phyloP scores from a whole-genome alignment of 2,113 vertebrate genomes.

The Lycaon pictus region DNA sequence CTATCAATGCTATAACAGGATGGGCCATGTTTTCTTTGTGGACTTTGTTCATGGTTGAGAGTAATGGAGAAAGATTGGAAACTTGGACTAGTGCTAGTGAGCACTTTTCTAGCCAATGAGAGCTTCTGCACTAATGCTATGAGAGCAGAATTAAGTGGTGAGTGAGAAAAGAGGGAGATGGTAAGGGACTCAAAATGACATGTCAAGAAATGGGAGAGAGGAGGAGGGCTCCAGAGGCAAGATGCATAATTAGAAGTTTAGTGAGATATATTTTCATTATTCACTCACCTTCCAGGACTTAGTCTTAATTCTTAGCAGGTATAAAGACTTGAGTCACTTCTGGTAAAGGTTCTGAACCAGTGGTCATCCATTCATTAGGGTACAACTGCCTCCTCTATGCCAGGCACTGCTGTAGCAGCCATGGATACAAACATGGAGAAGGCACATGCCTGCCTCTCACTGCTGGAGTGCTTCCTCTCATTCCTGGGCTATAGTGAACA shows the following conservation, averaged over 20 bases:
- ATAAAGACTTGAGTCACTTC: neutral
- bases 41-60: too few species aligned
- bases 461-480: neutral
- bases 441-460: neutral
- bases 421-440: neutral
- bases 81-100: too few species aligned
- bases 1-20: neutral
- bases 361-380: neutral
- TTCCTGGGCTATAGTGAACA: neutral
- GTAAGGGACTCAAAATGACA: neutral
- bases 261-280: neutral
- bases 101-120: accelerated
- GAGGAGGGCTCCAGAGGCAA: too few species aligned
- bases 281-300: neutral
- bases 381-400: accelerated
- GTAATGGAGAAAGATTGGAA: neutral
- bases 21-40: neutral
- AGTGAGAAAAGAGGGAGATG: neutral
- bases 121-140: neutral
- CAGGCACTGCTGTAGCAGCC: neutral
- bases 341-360: neutral
- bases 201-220: neutral
- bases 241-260: too few species aligned
- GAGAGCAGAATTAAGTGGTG: too few species aligned
- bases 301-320: neutral